Conservation (phyloP, 1,140 invertebrate genomes). For the Plutomurus gul region DNA sequence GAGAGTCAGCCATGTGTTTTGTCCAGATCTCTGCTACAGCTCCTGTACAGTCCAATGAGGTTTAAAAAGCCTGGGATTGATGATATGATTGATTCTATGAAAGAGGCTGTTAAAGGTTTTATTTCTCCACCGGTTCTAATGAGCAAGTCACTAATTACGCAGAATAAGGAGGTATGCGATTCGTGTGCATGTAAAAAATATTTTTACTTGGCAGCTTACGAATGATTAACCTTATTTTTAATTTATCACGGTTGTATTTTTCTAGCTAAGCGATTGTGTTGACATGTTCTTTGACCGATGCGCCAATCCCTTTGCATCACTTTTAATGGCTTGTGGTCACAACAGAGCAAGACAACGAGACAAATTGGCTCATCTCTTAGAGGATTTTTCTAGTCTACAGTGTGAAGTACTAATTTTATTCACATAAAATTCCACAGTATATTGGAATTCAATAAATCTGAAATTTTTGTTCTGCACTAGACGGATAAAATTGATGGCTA, state of each 20-base stretch:
- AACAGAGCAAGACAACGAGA: slow-evolving; percentile 93
- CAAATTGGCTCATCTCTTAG: slow-evolving; percentile 84
- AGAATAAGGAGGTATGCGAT: slow-evolving; percentile 65
- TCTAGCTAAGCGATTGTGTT: slow-evolving; percentile 78
- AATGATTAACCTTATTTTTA: not conserved
- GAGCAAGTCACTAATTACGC: slow-evolving; percentile 67
- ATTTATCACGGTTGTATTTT: slow-evolving; percentile 48
- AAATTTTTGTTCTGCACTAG: slow-evolving; percentile 60
- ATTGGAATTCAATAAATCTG: not conserved
- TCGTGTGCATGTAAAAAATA: not conserved
- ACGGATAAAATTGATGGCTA: slow-evolving; percentile 88
- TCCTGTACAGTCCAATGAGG: slow-evolving; percentile 70
- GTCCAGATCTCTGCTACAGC: slow-evolving; percentile 88
- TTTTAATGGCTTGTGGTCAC: slow-evolving; percentile 91
- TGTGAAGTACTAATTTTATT: slow-evolving; percentile 73
- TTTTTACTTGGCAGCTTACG: no score
- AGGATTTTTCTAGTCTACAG: slow-evolving; percentile 88
- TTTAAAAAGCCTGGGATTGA: slow-evolving; percentile 61
- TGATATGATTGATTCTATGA: slow-evolving; percentile 76
- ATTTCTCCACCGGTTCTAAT: slow-evolving; percentile 83
- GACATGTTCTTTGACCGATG: slow-evolving; percentile 87
- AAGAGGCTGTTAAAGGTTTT: slow-evolving; percentile 82
- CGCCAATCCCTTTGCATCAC: slow-evolving; percentile 79
- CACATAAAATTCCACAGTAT: not conserved
- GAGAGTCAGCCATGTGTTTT: slow-evolving; percentile 86